phyloP scores from a whole-genome alignment of 2,888 invertebrate species.

The Drosophila recens region DNA sequence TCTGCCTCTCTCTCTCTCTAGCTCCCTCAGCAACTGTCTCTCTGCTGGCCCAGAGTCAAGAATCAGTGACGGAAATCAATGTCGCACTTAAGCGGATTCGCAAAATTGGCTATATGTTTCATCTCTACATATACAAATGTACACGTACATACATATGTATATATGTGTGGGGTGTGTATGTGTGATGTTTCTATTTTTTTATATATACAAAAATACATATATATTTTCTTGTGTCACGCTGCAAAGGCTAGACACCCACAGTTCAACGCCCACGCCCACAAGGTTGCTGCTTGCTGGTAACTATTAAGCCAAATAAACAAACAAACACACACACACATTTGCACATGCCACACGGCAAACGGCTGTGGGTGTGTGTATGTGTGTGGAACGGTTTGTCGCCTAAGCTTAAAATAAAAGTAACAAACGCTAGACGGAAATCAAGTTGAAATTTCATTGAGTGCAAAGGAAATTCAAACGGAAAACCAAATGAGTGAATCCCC shows the following conservation, averaged over 20 bases:
- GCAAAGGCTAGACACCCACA: constrained; percentile 43
- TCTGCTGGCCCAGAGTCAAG: constrained; percentile 65
- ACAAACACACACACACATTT: constrained; percentile 47
- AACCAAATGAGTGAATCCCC: constrained; percentile 70
- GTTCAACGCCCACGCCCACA: constrained; percentile 39
- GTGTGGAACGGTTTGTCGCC: constrained; percentile 41
- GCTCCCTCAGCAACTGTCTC: background rate
- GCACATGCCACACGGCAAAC: constrained; percentile 31
- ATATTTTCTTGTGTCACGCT: background rate
- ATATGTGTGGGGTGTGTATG: constrained; percentile 4
- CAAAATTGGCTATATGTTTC: constrained; percentile 78
- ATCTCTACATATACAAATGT: constrained; percentile 6
- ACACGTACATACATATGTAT: background rate
- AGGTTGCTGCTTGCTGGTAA: constrained; percentile 33
- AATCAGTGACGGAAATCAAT: constrained; percentile 79
- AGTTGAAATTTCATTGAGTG: constrained; percentile 80
- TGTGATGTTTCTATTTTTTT: constrained; percentile 18
- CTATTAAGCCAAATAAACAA: constrained; percentile 68
- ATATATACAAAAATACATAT: constrained; percentile 10
- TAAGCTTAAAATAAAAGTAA: constrained; percentile 71
- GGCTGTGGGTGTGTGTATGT: constrained; percentile 19
- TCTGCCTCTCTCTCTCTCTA: background rate
- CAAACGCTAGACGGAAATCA: constrained; percentile 77
- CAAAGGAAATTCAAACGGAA: constrained; percentile 81
- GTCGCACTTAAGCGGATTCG: constrained; percentile 80